Conservation (phyloP, 2,797 vertebrate genomes). For the Australoheros facetus region DNA sequence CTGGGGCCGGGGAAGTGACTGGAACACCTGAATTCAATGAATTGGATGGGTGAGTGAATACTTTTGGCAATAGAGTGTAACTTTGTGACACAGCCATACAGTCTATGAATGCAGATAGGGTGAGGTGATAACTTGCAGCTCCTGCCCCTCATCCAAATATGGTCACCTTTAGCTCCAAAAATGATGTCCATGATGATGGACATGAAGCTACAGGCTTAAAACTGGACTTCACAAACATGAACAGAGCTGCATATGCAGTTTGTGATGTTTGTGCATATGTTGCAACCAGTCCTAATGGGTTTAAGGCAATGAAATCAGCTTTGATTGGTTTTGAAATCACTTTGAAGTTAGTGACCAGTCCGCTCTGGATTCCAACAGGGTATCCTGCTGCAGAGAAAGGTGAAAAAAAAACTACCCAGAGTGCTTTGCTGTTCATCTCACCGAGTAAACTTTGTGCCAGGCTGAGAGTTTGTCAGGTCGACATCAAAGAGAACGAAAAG, state of each 20-base stretch:
- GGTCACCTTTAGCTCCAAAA: neutral
- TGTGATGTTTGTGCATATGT: neutral
- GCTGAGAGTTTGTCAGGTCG: slow-evolving; percentile 43
- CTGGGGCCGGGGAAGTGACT: no score
- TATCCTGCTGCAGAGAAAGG: neutral
- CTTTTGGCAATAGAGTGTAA: no score
- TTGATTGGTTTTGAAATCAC: neutral
- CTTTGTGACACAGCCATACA: no score
- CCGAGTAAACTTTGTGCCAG: slow-evolving; percentile 40
- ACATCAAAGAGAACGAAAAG: slow-evolving; percentile 60
- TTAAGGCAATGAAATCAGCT: neutral
- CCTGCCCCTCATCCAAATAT: neutral
- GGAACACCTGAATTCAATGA: no score
- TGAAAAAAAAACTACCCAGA: slow-evolving; percentile 8
- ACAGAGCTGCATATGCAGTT: neutral
- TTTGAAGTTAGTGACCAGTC: neutral
- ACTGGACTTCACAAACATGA: neutral
- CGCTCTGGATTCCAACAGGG: neutral
- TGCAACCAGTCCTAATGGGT: neutral
- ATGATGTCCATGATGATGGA: neutral
- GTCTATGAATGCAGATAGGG: neutral
- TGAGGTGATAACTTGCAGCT: neutral
- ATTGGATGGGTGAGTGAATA: no score
- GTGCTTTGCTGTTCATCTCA: slow-evolving; percentile 18
- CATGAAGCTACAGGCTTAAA: neutral